Conservation (phyloP, 2,113 vertebrate genomes). For the Diadophis punctatus region DNA sequence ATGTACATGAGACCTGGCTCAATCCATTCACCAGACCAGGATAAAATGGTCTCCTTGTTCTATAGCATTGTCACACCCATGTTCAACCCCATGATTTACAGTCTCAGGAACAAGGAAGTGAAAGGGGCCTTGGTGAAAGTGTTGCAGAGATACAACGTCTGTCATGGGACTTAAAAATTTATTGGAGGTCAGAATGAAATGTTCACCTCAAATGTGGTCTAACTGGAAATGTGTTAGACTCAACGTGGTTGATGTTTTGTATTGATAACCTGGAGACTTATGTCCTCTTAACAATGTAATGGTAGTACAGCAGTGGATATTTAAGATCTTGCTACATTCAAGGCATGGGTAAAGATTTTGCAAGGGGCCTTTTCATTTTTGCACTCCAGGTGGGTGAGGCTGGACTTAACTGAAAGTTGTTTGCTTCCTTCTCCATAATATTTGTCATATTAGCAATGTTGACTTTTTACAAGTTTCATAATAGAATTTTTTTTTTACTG, state of each 20-base stretch:
- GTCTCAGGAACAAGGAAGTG: constrained; percentile 4
- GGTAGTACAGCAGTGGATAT: background rate
- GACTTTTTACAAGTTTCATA: background rate
- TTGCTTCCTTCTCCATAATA: background rate
- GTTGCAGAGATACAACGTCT: background rate
- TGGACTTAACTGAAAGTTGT: background rate
- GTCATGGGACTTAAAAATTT: background rate
- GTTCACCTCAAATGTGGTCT: background rate
- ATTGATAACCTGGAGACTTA: background rate
- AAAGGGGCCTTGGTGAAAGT: constrained; percentile 28
- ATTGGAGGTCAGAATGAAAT: background rate
- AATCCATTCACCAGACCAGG: constrained; percentile 31
- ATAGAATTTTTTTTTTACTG: background rate
- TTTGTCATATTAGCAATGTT: background rate
- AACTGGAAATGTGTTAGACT: background rate
- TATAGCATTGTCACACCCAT: constrained; percentile 45
- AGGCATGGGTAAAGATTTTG: background rate
- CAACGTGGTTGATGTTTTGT: background rate
- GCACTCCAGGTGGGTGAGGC: background rate
- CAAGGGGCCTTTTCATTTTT: background rate
- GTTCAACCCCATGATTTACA: constrained; percentile 47
- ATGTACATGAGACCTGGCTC: constrained; percentile 49
- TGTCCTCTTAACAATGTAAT: background rate
- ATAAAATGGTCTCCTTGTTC: constrained; percentile 42
- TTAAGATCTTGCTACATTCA: background rate